Evolutionary conservation across 2,888 invertebrate species (phyloP).

Genomic region (Drepanosiphum platanoidis): DNA sequence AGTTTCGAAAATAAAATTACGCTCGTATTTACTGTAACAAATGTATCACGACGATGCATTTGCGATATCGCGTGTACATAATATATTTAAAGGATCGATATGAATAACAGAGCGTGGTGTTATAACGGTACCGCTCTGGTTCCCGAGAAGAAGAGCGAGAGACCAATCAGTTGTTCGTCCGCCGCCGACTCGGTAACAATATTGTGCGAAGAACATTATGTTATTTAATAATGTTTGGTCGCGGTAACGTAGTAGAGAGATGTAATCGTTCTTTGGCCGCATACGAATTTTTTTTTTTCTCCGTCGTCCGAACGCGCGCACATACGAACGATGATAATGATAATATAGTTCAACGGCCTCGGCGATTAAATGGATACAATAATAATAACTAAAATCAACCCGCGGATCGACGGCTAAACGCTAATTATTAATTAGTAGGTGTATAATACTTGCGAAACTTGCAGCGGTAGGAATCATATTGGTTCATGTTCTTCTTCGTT

Average conservation of each 20-base stretch:
- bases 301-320: background rate
- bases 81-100: conserved; percentile 11
- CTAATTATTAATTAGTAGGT: background rate
- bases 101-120: no score
- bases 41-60: background rate
- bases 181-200: background rate
- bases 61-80: background rate
- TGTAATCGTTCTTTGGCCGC: conserved; percentile 5
- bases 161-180: conserved; percentile 34
- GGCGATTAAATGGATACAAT: background rate
- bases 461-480: background rate
- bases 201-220: background rate
- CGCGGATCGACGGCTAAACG: background rate
- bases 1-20: conserved; percentile 16
- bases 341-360: conserved; percentile 22
- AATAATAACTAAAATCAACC: conserved; percentile 1
- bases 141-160: background rate
- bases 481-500: background rate
- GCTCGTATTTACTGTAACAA: background rate
- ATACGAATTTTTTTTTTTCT: conserved; percentile 19
- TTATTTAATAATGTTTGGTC: no score
- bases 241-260: conserved; percentile 12
- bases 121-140: conserved; percentile 43
- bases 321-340: no score
- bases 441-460: background rate